Conservation (phyloP, 2,113 vertebrate species). For the Vulpes lagopus region DNA sequence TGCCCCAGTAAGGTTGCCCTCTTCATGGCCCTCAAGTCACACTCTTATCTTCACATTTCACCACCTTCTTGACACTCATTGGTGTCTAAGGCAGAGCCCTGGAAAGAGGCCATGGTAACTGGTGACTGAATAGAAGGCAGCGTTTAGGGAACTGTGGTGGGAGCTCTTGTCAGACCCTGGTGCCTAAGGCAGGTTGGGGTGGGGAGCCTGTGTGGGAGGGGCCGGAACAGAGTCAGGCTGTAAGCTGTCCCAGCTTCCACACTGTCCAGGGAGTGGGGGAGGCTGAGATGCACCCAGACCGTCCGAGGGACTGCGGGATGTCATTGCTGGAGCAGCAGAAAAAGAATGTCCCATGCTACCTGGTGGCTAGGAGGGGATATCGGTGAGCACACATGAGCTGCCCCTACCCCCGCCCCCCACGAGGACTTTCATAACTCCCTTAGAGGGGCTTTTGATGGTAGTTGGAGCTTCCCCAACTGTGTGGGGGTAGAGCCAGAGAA, state of each 20-base stretch:
- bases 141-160: no score
- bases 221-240: neutral
- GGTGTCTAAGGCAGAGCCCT: neutral
- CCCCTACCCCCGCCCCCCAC: neutral
- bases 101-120: neutral
- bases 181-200: neutral
- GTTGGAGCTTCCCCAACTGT: neutral
- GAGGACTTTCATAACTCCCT: neutral
- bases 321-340: neutral
- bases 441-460: neutral
- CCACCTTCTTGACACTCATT: neutral
- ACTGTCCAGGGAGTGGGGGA: neutral
- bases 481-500: neutral
- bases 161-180: neutral
- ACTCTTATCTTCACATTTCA: neutral
- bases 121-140: neutral
- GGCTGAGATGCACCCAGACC: neutral
- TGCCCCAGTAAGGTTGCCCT: neutral
- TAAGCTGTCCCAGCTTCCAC: neutral
- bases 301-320: neutral
- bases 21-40: neutral
- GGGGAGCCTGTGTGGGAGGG: neutral
- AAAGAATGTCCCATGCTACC: neutral
- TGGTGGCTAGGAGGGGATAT: neutral
- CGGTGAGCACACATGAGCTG: neutral